phyloP scores from a whole-genome alignment of 35 echinoderm and acorn worm species.

The Diadema setosum region DNA sequence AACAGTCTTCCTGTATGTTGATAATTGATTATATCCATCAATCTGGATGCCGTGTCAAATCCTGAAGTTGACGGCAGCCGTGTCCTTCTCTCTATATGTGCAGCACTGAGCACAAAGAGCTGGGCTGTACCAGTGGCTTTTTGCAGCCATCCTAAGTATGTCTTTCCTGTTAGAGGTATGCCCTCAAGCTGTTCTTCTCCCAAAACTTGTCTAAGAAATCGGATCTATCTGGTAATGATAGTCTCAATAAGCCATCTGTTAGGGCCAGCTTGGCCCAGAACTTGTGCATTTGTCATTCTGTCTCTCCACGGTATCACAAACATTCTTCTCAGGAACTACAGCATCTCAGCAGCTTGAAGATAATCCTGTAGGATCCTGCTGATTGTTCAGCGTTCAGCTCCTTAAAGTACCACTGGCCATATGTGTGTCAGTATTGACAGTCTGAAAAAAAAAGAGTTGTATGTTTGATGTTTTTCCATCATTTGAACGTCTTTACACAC shows the following conservation, averaged over 20 bases:
- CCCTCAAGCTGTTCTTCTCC: not conserved
- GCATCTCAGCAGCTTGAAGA: no score
- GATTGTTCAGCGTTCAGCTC: no score
- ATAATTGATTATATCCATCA: no score
- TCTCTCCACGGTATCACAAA: no score
- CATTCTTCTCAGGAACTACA: no score
- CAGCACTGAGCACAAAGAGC: not conserved
- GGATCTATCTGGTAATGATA: slow-evolving; percentile 13
- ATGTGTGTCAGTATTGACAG: no score
- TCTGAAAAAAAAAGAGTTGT: no score
- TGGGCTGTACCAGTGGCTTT: not conserved
- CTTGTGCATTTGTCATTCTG: not conserved
- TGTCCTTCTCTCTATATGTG: slow-evolving; percentile 7
- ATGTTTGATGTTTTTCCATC: no score
- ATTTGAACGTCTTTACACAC: no score
- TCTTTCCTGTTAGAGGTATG: slow-evolving; percentile 5
- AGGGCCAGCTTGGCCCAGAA: not conserved
- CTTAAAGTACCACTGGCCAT: no score
- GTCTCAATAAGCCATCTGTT: not conserved
- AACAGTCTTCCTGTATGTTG: no score
- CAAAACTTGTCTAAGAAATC: slow-evolving; percentile 1
- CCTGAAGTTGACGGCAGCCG: not conserved
- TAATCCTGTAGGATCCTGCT: no score
- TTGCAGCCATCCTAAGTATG: slow-evolving; percentile 12
- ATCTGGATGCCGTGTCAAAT: slow-evolving; percentile 7